Conservation (phyloP, 2,113 vertebrate species). For the Parus major region DNA sequence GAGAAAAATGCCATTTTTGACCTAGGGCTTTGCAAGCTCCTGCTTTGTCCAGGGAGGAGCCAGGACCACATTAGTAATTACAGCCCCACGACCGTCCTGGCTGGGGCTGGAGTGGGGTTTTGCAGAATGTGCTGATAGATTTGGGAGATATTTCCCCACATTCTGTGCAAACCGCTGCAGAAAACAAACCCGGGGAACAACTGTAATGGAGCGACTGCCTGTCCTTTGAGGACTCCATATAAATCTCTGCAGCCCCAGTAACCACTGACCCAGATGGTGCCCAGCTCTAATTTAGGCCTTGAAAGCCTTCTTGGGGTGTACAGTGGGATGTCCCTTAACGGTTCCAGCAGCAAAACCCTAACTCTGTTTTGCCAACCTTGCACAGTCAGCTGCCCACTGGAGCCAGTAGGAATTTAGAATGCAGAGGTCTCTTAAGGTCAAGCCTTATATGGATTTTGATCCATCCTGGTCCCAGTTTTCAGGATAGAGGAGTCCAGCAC, state of each 20-base stretch:
- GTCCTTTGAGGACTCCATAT: background rate
- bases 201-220: background rate
- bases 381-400: background rate
- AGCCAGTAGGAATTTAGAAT: background rate
- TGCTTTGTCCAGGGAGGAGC: background rate
- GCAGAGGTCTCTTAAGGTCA: background rate
- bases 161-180: background rate
- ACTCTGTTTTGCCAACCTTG: background rate
- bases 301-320: background rate
- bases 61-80: background rate
- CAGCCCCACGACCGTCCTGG: accelerated
- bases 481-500: background rate
- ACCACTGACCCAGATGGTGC: background rate
- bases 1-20: background rate
- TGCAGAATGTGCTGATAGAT: background rate
- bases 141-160: background rate
- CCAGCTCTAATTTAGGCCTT: background rate
- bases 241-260: background rate
- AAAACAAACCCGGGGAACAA: background rate
- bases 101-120: background rate
- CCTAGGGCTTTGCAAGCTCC: background rate
- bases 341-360: background rate
- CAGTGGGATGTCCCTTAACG: background rate
- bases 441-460: background rate
- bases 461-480: background rate